phyloP scores from a whole-genome alignment of 2,797 vertebrate genomes.

The Erpetoichthys calabaricus region DNA sequence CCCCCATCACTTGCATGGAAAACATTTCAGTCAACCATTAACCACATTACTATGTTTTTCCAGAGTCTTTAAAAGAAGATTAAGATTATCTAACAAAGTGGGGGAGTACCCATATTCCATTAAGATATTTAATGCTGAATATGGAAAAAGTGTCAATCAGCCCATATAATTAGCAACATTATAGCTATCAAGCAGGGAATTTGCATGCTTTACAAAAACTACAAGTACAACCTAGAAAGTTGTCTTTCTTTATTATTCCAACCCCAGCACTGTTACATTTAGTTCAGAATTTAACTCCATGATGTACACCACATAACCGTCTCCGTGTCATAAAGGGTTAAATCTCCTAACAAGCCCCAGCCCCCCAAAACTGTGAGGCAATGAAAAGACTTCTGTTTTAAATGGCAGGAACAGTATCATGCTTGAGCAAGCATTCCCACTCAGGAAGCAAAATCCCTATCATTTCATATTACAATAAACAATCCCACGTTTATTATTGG shows the following conservation, averaged over 20 bases:
- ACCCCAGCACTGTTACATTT: no score
- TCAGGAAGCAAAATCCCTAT: conserved; percentile 31
- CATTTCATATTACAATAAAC: conserved; percentile 38
- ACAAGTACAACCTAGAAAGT: no score
- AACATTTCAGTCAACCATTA: not conserved
- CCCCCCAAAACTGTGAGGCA: conserved; percentile 16
- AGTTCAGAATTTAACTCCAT: no score
- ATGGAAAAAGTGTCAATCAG: no score
- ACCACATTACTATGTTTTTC: not conserved
- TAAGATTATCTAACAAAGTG: no score
- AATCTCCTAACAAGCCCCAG: conserved; percentile 1
- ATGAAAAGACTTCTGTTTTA: conserved; percentile 31
- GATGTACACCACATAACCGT: no score
- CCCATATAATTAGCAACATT: no score
- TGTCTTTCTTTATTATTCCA: no score
- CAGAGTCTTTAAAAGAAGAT: not conserved
- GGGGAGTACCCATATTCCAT: no score
- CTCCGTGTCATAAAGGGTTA: not conserved
- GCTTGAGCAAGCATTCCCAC: conserved; percentile 30
- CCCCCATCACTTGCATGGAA: conserved; percentile 3
- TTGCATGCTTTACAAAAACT: no score
- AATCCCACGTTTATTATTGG: conserved; percentile 35
- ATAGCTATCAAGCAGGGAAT: no score
- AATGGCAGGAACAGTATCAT: conserved; percentile 24
- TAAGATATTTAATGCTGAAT: no score